Base-by-base conservation (phyloP, 2,888 invertebrate genomes). In the Mythimna albipuncta region DNA sequence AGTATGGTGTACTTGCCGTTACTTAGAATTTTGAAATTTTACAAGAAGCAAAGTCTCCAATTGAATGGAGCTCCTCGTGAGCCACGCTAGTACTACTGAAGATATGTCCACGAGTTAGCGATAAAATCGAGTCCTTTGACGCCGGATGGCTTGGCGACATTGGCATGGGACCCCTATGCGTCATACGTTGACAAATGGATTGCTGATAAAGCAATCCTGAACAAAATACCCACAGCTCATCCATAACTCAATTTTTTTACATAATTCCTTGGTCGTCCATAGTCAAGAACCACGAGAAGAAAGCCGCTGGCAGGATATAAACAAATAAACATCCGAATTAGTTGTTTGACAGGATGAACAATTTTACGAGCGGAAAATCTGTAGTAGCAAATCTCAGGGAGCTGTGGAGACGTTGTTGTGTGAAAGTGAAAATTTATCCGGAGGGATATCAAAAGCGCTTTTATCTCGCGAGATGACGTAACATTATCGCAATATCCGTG, bases 401-500 rank as follows among this genome's bases (percentile, higher is more conserved):
- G 61, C 69, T 74, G 35, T 52, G 57, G 57, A 55, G 75, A 83
- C 80, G 81, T 85, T 86, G 90, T 89, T 89, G 87, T 89, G 75
- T 83, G 88, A 91, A 91, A 92, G 91, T 92, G 93, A 91, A 92
- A 91, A 92, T 93, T 91, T 92, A 93, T 92, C 92, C 89, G 81
- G 84, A 88, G 90, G 89, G 90, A 92, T 92, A 94, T 92, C 91
- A 94, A 93, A 93, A 92, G 92, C 88, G 89, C 89, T 89, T 93
- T 94, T 94, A 94, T 94, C 93, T 92, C 87, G 88, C 88, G 91
- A 92, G 93, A 93, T 93, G 93, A 94, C 93, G 91, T 92, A 91
- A 93, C 93, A 94, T 94, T 94, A 94, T 94, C 94, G 92, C 94
- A 94, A 95, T 95, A 95, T 94, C 94, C 93, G 91, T 91, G 93